These are phyloP conservation scores for Cheilosia urbana DNA, from an alignment of 2,888 invertebrate genomes.

Conservation along the genomic window DNA sequence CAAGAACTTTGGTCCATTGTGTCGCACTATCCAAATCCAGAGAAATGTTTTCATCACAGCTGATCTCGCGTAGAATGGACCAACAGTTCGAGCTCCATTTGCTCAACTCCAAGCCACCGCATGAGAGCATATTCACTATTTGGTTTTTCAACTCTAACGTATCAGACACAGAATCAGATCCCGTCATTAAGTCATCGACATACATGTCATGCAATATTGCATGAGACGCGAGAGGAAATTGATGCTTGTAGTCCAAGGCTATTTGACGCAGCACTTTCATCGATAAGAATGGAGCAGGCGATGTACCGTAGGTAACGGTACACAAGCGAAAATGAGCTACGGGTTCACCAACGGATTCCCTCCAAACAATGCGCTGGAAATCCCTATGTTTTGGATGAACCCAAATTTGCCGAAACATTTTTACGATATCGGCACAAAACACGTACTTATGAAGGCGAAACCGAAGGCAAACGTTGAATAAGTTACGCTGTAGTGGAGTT, in stretches of 20 bases:
- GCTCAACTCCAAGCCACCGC: slow-evolving; percentile 23
- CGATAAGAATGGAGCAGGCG: background rate
- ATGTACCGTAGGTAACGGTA: background rate
- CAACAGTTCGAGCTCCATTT: slow-evolving; percentile 25
- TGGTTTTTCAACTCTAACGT: background rate
- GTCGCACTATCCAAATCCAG: background rate
- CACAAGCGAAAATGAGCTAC: slow-evolving; percentile 2
- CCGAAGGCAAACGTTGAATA: too few species aligned
- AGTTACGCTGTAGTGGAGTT: too few species aligned
- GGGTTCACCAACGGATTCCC: background rate
- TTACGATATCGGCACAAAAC: slow-evolving; percentile 48
- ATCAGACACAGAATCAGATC: slow-evolving; percentile 3
- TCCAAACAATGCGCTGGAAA: slow-evolving; percentile 13
- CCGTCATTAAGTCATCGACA: slow-evolving; percentile 4
- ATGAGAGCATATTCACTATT: slow-evolving; percentile 1
- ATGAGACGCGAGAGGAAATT: background rate
- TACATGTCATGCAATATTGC: background rate
- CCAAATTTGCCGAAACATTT: slow-evolving; percentile 66
- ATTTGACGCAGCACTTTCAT: background rate
- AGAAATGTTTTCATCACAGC: background rate
- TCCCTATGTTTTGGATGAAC: background rate
- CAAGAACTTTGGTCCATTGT: background rate
- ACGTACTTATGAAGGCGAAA: slow-evolving; percentile 35
- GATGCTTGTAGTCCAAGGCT: background rate
- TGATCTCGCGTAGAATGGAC: background rate